Conservation (phyloP, 2,113 vertebrate species). For the Gadus macrocephalus region DNA sequence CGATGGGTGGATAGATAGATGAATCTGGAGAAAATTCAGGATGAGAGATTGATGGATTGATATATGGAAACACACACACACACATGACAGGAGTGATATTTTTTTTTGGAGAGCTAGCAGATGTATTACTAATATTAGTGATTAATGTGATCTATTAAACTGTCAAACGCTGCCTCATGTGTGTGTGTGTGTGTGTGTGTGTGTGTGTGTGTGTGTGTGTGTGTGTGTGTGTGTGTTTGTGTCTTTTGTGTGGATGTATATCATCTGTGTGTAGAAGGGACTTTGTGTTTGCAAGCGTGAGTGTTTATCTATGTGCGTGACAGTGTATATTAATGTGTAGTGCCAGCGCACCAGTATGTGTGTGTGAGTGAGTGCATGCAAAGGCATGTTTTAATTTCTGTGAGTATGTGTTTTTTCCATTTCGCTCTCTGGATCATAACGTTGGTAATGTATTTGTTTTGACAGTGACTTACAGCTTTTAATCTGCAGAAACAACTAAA, state of each 20-base stretch:
- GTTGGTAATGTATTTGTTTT: conserved; percentile 10
- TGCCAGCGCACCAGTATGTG: neutral
- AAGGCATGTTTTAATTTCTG: neutral
- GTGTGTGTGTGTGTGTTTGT: no score
- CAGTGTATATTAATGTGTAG: no score
- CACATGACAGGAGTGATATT: neutral
- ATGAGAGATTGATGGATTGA: neutral
- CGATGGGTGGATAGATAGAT: conserved; percentile 16
- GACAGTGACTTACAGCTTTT: conserved; percentile 4
- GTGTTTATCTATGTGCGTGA: no score
- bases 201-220: no score
- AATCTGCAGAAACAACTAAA: conserved; percentile 5
- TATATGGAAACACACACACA: neutral
- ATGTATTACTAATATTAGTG: conserved; percentile 22
- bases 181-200: no score
- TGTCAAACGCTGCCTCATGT: neutral
- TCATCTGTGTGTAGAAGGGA: no score
- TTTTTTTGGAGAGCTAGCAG: neutral
- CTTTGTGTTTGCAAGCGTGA: no score
- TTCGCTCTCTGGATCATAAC: neutral
- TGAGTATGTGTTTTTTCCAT: neutral
- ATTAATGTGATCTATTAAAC: conserved; percentile 14
- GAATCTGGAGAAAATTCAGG: neutral
- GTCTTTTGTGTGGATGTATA: no score
- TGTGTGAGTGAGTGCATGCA: neutral